phyloP scores from a whole-genome alignment of 23 tunicate species.

The Ciona savignyi region DNA sequence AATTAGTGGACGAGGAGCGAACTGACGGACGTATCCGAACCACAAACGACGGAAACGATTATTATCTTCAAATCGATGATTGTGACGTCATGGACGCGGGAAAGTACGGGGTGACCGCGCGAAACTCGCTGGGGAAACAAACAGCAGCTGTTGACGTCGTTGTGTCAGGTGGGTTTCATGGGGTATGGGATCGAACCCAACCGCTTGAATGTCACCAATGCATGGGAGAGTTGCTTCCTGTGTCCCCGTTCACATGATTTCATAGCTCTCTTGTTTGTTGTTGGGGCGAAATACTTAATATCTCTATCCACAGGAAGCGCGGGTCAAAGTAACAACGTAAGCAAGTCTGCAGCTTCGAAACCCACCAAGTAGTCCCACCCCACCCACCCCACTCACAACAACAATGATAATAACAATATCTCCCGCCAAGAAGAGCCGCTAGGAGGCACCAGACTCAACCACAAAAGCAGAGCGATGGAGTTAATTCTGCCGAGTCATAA shows the following conservation, averaged over 20 bases:
- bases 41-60: conserved; percentile 72
- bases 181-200: not conserved
- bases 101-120: conserved; percentile 76
- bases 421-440: conserved; percentile 7
- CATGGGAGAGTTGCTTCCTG: not conserved
- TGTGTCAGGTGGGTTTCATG: conserved; percentile 17
- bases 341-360: too few species aligned
- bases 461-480: conserved; percentile 19
- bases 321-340: too few species aligned
- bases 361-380: too few species aligned
- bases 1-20: conserved; percentile 65
- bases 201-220: not conserved
- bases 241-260: too few species aligned
- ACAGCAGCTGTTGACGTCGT: conserved; percentile 75
- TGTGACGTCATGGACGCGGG: conserved; percentile 53
- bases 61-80: conserved; percentile 67
- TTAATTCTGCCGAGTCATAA: conserved; percentile 18
- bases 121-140: conserved; percentile 90
- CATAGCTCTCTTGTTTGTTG: too few species aligned
- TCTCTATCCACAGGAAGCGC: too few species aligned
- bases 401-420: conserved; percentile 5
- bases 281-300: too few species aligned
- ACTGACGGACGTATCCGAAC: conserved; percentile 65
- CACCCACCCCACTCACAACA: not conserved
- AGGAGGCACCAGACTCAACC: conserved; percentile 9